Base-by-base conservation (phyloP, 2,888 invertebrate genomes). In the Nymphalis urticae region DNA sequence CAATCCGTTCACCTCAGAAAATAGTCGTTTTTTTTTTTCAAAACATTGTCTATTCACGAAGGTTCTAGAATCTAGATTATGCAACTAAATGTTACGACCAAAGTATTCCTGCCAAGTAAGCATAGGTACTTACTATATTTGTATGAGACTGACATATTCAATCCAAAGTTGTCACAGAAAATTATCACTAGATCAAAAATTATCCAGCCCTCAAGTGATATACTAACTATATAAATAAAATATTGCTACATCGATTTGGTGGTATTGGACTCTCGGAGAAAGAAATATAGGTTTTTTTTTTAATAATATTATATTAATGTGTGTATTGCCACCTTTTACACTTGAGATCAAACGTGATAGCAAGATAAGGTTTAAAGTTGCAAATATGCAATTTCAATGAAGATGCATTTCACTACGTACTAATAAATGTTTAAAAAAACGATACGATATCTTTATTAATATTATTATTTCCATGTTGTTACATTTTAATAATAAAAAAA, bases 331-430 rank as follows among this genome's bases (percentile, higher is more conserved):
- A 42, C 19, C 51, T 48, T n/a, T 65, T 53, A 54, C 54, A 32
- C 68, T 71, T 48, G 58, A 67, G 67, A 70, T 64, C 66, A 42
- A 58, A 50, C 42, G 51, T 56, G 60, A 42, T 63, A 61, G 54
- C 62, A 56, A 9, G 19, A 56, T 32, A 32, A 21, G 16, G 48
- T 8, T 24, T 59, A 42, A 17, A n/a, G 53, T 48, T 32, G n/a
- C 27, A 64, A 32, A 50, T 62, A 36, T 61, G 32, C 19, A 27
- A 27, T 50, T 27, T 19, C 50, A 59, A 62, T 50, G 70, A 74
- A 72, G 73, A 68, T 60, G 69, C 74, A 74, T 73, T 72, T 72
- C 74, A 67, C 73, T 69, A 70, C 72, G 60, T 42, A 13, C 32
- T 64, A 67, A 16, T 47, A 19, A 48, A 58, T 51, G 7, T 58